phyloP scores from a whole-genome alignment of 2,888 invertebrate genomes.

The Andrena bicolor region DNA sequence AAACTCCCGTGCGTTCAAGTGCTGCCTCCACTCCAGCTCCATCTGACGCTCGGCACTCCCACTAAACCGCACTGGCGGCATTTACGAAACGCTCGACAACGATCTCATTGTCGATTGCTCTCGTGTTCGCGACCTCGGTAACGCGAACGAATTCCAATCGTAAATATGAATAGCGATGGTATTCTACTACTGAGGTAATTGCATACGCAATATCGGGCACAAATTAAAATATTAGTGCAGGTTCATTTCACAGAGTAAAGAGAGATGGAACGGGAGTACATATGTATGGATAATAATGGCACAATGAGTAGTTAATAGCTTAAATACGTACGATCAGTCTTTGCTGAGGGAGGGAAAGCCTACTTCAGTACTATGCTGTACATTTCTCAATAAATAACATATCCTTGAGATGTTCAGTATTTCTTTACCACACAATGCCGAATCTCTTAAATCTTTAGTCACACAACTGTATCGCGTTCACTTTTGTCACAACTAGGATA shows the following conservation, averaged over 20 bases:
- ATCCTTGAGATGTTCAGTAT: background rate
- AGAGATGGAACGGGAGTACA: no score
- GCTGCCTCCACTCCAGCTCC: background rate
- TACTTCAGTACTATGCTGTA: background rate
- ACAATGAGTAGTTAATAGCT: background rate
- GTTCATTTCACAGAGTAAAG: background rate
- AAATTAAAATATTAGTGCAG: background rate
- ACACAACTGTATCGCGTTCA: background rate
- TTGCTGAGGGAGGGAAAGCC: background rate
- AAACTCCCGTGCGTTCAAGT: constrained; percentile 43
- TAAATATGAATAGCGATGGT: no score
- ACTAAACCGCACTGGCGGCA: constrained; percentile 20
- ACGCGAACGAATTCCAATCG: background rate
- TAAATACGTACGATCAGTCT: background rate
- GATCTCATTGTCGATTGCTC: background rate
- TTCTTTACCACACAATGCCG: background rate
- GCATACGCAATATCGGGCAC: no score
- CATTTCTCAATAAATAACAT: no score
- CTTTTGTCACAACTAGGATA: no score
- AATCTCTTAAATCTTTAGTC: background rate
- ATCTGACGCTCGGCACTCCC: background rate
- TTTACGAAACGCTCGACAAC: background rate
- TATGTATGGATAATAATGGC: no score
- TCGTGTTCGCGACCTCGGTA: background rate
- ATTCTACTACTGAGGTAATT: no score